Conservation (phyloP, 2,888 invertebrate genomes). For the Amiota communis region DNA sequence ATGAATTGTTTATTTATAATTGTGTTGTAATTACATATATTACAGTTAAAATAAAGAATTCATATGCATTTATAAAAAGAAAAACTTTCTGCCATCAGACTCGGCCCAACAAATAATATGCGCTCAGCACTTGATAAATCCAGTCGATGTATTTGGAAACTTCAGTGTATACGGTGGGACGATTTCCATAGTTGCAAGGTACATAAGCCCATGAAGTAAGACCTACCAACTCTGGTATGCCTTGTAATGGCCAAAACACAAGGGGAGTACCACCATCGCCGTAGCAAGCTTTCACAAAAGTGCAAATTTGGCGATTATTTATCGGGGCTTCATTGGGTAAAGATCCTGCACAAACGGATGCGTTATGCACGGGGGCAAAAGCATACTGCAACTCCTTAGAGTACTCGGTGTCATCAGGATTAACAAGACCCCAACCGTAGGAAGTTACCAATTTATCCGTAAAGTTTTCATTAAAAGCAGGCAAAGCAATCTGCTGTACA, state of each 20-base stretch:
- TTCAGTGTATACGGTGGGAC: slow-evolving; percentile 59
- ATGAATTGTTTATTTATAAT: too few species aligned
- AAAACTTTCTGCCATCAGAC: background rate
- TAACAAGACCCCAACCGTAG: slow-evolving; percentile 65
- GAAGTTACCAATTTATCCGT: slow-evolving; percentile 45
- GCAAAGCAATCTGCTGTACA: slow-evolving; percentile 71
- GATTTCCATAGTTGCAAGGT: slow-evolving; percentile 60
- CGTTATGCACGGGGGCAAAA: slow-evolving; percentile 50
- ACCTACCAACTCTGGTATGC: slow-evolving; percentile 56
- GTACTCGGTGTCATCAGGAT: slow-evolving; percentile 49
- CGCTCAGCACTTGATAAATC: slow-evolving; percentile 61
- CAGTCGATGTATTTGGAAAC: slow-evolving; percentile 56
- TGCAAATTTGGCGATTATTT: slow-evolving; percentile 52
- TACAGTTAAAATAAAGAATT: too few species aligned
- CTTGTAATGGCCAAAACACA: slow-evolving; percentile 57
- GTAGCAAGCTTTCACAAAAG: slow-evolving; percentile 56
- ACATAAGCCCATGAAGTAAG: slow-evolving; percentile 64
- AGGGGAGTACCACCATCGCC: slow-evolving; percentile 66
- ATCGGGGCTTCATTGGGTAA: slow-evolving; percentile 60
- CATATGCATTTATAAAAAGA: background rate
- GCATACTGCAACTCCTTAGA: slow-evolving; percentile 57
- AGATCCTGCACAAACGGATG: slow-evolving; percentile 42
- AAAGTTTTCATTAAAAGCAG: slow-evolving; percentile 58
- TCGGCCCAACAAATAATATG: slow-evolving; percentile 59
- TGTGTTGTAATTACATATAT: too few species aligned